Base-by-base conservation (phyloP, 1,140 invertebrate genomes). In the Pollicipes pollicipes region DNA sequence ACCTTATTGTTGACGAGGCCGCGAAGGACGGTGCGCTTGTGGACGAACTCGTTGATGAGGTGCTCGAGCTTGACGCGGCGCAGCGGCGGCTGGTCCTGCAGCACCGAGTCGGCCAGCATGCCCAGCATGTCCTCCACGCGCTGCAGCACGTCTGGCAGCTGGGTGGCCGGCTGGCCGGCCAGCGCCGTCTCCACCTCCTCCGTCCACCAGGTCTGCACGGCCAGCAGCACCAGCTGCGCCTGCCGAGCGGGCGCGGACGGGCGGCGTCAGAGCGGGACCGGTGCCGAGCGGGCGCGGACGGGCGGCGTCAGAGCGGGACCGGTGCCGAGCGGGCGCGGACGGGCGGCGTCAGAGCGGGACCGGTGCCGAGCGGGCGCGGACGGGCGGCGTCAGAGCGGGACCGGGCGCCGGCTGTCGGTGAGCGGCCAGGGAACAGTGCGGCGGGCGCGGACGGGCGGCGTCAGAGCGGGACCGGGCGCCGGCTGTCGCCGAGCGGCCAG, bases 21-120 rank as follows among this genome's bases (percentile, higher is more conserved):
- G 68, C 97, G 84, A 0, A 93, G 97, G 0, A 99, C 92, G 21
- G 97, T 97, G 74, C 97, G 85, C 78, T 99, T 98, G 81, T 99
- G 97, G 0, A 99, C 97, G 82, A 98, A 96, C 82, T 99, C 97
- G 78, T 98, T 99, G 75, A 99, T 99, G 81, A 99, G 82, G 82
- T 98, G 95, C 81, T 99, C 97, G 3, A 99, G 83, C 79, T 99
- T 99, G 78, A 90, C 93, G 70, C 97, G 83, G 45, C 97, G 83
- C 13, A 99, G 83, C 17, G 93, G 84, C 6, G 97, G 96, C 79
- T 99, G 97, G 78, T 99, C 96, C 79, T 97, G 92, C 27, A 99
- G 84, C 37, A 99, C 97, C 17, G 92, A 97, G 81, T 99, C 96
- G 1, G 97, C 97, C 26, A 99, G 83, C 6, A 99, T 88, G 78